phyloP scores from a whole-genome alignment of 2,797 vertebrate species.

The Neosilurus hyrtlii region DNA sequence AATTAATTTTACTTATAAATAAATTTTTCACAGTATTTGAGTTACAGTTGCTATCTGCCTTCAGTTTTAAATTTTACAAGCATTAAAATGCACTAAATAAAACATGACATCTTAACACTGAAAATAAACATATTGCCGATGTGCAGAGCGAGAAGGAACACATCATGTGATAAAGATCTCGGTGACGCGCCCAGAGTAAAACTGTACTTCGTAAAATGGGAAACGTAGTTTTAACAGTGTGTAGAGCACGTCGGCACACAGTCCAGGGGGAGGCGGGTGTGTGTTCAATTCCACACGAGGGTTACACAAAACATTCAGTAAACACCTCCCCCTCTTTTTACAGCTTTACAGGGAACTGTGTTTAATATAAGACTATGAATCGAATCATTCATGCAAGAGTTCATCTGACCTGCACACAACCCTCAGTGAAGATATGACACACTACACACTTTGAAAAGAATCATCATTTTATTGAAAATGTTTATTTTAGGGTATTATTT shows the following conservation, averaged over 20 bases:
- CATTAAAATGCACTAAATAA: background rate
- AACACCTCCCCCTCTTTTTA: too few species aligned
- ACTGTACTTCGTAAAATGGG: background rate
- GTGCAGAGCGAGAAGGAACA: background rate
- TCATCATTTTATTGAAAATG: background rate
- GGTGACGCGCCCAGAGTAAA: background rate
- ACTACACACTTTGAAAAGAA: too few species aligned
- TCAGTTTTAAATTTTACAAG: background rate
- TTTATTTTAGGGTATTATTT: background rate
- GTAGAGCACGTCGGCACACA: background rate
- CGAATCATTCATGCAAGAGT: background rate
- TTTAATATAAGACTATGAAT: background rate
- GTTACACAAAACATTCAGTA: background rate
- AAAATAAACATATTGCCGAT: background rate
- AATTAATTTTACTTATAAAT: too few species aligned
- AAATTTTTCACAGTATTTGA: too few species aligned
- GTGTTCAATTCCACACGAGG: background rate
- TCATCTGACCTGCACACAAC: background rate
- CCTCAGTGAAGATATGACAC: background rate
- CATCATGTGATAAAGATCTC: background rate
- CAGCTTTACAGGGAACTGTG: background rate
- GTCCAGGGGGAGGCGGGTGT: too few species aligned
- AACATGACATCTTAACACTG: background rate
- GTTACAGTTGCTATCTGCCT: background rate
- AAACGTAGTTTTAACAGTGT: background rate